Base-by-base conservation (phyloP, 2,888 invertebrate genomes). In the Nomada goodeniana region DNA sequence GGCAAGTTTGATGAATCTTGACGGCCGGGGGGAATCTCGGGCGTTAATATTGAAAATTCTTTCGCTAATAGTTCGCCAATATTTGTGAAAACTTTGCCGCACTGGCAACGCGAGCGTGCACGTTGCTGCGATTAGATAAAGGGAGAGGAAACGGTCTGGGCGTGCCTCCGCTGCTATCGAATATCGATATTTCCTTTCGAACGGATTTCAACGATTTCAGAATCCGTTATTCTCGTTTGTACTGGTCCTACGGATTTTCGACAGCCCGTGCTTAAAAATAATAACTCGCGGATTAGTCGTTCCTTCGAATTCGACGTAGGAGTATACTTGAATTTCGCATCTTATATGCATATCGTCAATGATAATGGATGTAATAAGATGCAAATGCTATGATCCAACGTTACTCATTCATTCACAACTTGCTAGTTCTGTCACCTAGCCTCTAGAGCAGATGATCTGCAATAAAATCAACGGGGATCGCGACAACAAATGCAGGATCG, bases 1-100 rank as follows among this genome's bases (percentile, higher is more conserved):
- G 76, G 75, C 68, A 52, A 72, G 52, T 78, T 75, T 78, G 80
- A 87, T 70, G 84, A 86, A 87, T 87, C 76, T 68, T 61, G 65
- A 57, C 29, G 13, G 70, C 53, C 13, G 26, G 2, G 47, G 13
- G 59, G 9, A 10, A n/a, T 53, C 20, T n/a, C n/a, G 20, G 60
- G 13, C 15, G 10, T 72, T 70, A 80, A 80, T 78, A 86, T 80
- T 80, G 67, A 44, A 82, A 68, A 75, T 47, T 65, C 68, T 64
- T 52, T 57, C 44, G 69, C 36, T 44, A 36, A 68, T 70, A 67
- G 10, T 18, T n/a, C 20, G 36, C n/a, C 36, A 3, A 9, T 53
- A 61, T 57, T 71, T 57, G n/a, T 15, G 13, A 26, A 67, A 15
- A 36, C 23, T 76, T 73, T 53, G 60, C 75, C 67, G 76, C 67